These are phyloP conservation scores for Setophaga coronata DNA, from an alignment of 2,113 vertebrate species.

Conservation along the genomic window DNA sequence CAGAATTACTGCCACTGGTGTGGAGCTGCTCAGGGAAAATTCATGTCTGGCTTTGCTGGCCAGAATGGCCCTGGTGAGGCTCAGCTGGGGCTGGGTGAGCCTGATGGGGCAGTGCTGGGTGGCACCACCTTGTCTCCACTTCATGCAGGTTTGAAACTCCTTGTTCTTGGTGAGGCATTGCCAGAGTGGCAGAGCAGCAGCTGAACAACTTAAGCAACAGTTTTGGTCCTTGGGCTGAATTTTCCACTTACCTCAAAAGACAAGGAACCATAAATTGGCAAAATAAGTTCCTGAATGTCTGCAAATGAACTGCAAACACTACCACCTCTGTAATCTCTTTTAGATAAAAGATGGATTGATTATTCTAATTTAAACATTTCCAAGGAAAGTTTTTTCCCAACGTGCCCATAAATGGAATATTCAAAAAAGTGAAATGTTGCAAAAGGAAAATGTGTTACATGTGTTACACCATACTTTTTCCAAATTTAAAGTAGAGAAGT, in stretches of 20 bases:
- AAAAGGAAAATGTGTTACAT: background rate
- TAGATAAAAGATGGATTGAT: background rate
- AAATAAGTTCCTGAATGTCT: background rate
- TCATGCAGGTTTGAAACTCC: background rate
- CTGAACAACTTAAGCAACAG: background rate
- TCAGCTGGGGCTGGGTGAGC: accelerated
- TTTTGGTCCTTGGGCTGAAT: background rate
- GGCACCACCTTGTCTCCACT: background rate
- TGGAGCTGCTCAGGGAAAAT: background rate
- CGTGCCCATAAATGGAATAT: background rate
- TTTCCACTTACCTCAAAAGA: background rate
- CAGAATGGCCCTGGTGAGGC: accelerated
- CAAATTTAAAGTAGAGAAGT: background rate
- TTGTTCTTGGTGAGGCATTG: background rate
- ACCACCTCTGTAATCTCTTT: background rate
- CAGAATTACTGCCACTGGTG: background rate
- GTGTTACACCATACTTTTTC: background rate
- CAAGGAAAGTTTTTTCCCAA: background rate
- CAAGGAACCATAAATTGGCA: background rate
- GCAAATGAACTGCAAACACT: background rate
- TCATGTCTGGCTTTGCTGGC: accelerated
- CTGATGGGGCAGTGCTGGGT: accelerated
- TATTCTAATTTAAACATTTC: background rate
- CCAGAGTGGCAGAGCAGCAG: background rate
- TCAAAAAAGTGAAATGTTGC: background rate